Conservation (phyloP, 2,797 vertebrate genomes). For the Gallirallus australis region DNA sequence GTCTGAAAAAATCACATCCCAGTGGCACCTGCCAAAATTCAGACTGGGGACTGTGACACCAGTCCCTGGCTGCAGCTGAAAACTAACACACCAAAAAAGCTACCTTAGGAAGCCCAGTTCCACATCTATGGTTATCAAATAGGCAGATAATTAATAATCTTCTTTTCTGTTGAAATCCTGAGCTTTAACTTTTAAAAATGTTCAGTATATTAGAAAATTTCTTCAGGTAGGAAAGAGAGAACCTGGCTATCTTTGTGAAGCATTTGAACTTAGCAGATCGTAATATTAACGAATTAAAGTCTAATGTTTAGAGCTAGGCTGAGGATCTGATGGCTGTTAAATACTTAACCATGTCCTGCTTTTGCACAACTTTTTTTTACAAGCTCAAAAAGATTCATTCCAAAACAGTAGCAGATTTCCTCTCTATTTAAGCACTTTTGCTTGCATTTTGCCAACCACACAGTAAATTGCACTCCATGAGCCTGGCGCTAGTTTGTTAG, state of each 20-base stretch:
- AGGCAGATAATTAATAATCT: neutral
- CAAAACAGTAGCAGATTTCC: neutral
- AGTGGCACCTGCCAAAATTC: neutral
- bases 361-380: neutral
- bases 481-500: neutral
- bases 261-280: neutral
- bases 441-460: neutral
- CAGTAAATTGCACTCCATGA: neutral
- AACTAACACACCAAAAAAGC: neutral
- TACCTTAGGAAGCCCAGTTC: neutral
- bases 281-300: neutral
- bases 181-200: neutral
- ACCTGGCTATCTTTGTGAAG: neutral
- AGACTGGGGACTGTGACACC: neutral
- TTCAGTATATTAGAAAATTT: neutral
- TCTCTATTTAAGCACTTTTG: neutral
- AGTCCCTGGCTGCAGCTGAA: neutral
- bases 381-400: neutral
- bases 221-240: neutral
- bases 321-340: neutral
- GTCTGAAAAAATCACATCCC: neutral
- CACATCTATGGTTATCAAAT: neutral
- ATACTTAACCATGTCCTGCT: neutral
- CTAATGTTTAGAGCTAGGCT: neutral
- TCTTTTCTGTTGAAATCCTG: neutral